phyloP scores from a whole-genome alignment of 2,888 invertebrate species.

The Plutella xylostella region DNA sequence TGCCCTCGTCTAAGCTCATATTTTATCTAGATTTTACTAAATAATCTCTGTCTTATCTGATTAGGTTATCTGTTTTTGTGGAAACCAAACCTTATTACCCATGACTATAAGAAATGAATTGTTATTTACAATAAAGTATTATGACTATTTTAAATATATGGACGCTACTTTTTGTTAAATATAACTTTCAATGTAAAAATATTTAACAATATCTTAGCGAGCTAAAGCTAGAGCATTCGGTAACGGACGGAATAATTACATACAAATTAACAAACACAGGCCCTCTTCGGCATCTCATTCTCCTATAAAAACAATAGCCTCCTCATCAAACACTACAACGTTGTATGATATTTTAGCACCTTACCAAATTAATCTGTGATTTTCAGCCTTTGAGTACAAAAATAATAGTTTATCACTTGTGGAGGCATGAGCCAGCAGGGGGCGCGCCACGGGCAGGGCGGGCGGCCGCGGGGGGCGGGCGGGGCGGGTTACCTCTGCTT shows the following conservation, averaged over 20 bases:
- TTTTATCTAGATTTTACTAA: too few species aligned
- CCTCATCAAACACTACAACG: background rate
- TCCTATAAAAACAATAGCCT: background rate
- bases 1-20: conserved; percentile 48
- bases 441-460: background rate
- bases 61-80: conserved; percentile 10
- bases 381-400: conserved; percentile 61
- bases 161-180: conserved; percentile 39
- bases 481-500: conserved; percentile 61
- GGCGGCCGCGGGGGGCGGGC: background rate
- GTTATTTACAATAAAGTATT: conserved; percentile 19
- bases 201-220: conserved; percentile 47
- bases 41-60: too few species aligned
- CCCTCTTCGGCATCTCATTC: background rate
- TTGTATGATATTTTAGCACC: conserved; percentile 39
- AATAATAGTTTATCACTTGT: conserved; percentile 57
- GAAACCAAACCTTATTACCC: conserved; percentile 26
- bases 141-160: conserved; percentile 43
- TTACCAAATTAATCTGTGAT: conserved; percentile 64
- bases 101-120: background rate
- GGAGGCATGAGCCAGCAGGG: background rate
- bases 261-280: conserved; percentile 56
- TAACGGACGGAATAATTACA: conserved; percentile 62
- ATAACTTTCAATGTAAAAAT: conserved; percentile 24
- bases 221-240: conserved; percentile 61